A percentile compares a stretch with the other conserved stretches of the same genome.
These are phyloP conservation scores for Tetrax tetrax DNA, from an alignment of 2,113 vertebrate genomes.

Conservation along the genomic window DNA sequence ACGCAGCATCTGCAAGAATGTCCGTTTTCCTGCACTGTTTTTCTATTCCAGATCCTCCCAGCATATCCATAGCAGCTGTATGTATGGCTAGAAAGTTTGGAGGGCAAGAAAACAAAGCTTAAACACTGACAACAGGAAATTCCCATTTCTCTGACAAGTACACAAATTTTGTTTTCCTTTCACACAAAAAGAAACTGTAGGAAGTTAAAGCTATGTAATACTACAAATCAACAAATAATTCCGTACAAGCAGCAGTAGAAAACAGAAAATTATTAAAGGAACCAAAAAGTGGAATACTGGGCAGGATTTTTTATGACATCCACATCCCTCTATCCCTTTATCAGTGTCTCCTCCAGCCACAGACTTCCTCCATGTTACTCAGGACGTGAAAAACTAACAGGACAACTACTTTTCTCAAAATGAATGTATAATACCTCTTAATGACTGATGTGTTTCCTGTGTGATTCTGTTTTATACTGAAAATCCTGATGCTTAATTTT, in stretches of 20 bases:
- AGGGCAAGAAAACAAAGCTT: background rate
- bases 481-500: background rate
- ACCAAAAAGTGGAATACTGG: background rate
- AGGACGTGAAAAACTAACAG: background rate
- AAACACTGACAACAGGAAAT: background rate
- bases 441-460: background rate
- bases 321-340: background rate
- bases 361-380: background rate
- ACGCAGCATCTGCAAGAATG: constrained; percentile 95
- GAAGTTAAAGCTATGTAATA: background rate
- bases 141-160: background rate
- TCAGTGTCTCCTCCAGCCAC: fast-evolving
- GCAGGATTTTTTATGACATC: background rate
- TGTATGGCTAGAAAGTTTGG: constrained; percentile 82
- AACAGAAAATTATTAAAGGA: background rate
- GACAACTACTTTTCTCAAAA: background rate
- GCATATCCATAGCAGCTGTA: constrained; percentile 94
- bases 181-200: background rate
- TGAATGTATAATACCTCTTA: background rate
- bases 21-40: constrained; percentile 92
- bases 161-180: background rate
- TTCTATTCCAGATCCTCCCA: constrained; percentile 84
- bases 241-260: background rate
- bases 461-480: background rate
- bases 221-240: background rate